Conservation (phyloP, 1,140 invertebrate genomes). For the Lucilia cuprina region DNA sequence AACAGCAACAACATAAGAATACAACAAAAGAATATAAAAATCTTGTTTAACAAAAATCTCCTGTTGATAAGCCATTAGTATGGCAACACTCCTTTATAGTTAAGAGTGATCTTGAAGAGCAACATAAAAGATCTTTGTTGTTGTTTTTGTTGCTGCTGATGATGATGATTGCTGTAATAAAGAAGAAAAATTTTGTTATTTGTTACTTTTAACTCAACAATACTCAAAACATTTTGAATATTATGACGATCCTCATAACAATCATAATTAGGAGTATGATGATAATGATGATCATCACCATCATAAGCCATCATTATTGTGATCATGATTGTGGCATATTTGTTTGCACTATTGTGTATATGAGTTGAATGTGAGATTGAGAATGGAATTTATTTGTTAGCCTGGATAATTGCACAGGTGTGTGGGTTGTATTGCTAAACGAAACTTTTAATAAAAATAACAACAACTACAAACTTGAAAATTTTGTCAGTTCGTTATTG, state of each 20-base stretch:
- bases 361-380: too few species aligned
- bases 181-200: neutral
- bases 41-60: slow-evolving; percentile 25
- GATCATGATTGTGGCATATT: neutral
- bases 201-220: too few species aligned
- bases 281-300: neutral
- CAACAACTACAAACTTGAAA: slow-evolving; percentile 12
- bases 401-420: slow-evolving; percentile 27
- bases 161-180: neutral
- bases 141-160: too few species aligned
- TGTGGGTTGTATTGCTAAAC: slow-evolving; percentile 28
- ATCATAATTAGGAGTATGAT: neutral
- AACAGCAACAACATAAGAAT: slow-evolving; percentile 14
- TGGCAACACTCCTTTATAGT: slow-evolving; percentile 27
- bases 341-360: too few species aligned
- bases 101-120: slow-evolving; percentile 18
- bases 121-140: too few species aligned
- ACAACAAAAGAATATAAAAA: neutral
- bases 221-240: neutral
- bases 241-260: slow-evolving; percentile 13
- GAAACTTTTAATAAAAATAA: slow-evolving; percentile 26
- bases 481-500: slow-evolving; percentile 9
- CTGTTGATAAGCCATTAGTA: slow-evolving; percentile 31
- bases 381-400: slow-evolving; percentile 24
- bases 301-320: slow-evolving; percentile 5